Evolutionary conservation across 23 tunicate species (phyloP).

Genomic region (Halocynthia aurantium): DNA sequence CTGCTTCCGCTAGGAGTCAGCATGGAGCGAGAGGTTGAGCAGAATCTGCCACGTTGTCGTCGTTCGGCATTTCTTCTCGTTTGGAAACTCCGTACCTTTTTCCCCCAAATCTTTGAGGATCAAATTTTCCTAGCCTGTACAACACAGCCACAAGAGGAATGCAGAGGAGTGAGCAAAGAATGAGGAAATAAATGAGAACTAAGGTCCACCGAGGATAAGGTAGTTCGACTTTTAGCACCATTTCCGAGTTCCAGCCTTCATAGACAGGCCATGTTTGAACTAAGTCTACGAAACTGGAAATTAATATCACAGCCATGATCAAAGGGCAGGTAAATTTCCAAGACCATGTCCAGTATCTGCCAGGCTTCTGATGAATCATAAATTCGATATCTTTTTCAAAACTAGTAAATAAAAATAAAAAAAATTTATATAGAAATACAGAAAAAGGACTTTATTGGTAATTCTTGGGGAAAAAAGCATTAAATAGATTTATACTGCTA

Average conservation of each 20-base stretch:
- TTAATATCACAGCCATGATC: slow-evolving; percentile 40
- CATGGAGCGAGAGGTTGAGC: neutral
- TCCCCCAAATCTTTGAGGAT: slow-evolving; percentile 28
- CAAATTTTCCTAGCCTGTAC: slow-evolving; percentile 11
- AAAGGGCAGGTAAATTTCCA: slow-evolving; percentile 74
- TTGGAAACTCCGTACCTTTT: neutral
- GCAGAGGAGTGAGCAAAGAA: slow-evolving; percentile 40
- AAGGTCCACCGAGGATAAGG: slow-evolving; percentile 61
- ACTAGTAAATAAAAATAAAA: slow-evolving; percentile 11
- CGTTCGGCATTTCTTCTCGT: slow-evolving; percentile 1
- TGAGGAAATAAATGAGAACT: slow-evolving; percentile 31
- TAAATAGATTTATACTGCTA: too few relatives aligned
- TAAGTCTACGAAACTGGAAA: slow-evolving; percentile 41
- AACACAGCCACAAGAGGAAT: slow-evolving; percentile 60
- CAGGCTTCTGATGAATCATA: slow-evolving; percentile 52
- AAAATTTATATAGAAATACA: neutral
- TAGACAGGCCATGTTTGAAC: slow-evolving; percentile 22
- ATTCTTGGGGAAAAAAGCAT: neutral
- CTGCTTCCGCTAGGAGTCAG: too few relatives aligned
- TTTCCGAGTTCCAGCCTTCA: slow-evolving; percentile 44
- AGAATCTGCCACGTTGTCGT: neutral
- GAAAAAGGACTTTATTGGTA: neutral
- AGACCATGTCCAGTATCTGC: slow-evolving; percentile 53
- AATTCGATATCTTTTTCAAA: slow-evolving; percentile 53
- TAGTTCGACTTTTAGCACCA: slow-evolving; percentile 18